These are phyloP conservation scores for Chromoteleia sp. DNA, from an alignment of 2,888 invertebrate genomes.

Conservation along the genomic window DNA sequence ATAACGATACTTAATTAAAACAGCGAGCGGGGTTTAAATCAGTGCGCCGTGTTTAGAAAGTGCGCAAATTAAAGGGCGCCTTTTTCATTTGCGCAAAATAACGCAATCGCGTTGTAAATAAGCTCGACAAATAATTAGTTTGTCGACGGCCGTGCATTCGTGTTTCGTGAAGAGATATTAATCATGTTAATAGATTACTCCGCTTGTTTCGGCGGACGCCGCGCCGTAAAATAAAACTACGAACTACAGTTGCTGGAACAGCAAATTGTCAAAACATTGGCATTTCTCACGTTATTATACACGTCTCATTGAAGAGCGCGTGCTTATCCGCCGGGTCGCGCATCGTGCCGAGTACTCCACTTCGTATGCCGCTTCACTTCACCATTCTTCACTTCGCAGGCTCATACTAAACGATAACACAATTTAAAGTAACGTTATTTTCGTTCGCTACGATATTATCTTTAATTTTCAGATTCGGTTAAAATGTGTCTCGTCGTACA, in stretches of 20 bases:
- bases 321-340: conserved; percentile 61
- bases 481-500: background rate
- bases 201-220: conserved; percentile 26
- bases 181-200: conserved; percentile 43
- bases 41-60: conserved; percentile 1
- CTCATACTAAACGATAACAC: conserved; percentile 69
- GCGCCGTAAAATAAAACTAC: conserved; percentile 56
- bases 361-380: conserved; percentile 68
- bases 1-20: conserved; percentile 16
- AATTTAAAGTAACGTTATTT: conserved; percentile 76
- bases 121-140: conserved; percentile 20
- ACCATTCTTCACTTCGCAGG: conserved; percentile 70
- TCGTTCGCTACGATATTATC: conserved; percentile 36
- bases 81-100: conserved; percentile 26
- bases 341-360: conserved; percentile 68
- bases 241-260: conserved; percentile 70
- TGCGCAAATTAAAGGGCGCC: background rate
- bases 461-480: conserved; percentile 8
- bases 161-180: conserved; percentile 55
- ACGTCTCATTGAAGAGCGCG: conserved; percentile 79
- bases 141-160: conserved; percentile 2
- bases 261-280: conserved; percentile 81
- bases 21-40: background rate
- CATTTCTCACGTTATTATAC: conserved; percentile 80
- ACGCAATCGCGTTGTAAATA: conserved; percentile 4